Evolutionary conservation across 37 sponge, comb jelly and placozoan species (phyloP).

Genomic region (Corticium candelabrum): DNA sequence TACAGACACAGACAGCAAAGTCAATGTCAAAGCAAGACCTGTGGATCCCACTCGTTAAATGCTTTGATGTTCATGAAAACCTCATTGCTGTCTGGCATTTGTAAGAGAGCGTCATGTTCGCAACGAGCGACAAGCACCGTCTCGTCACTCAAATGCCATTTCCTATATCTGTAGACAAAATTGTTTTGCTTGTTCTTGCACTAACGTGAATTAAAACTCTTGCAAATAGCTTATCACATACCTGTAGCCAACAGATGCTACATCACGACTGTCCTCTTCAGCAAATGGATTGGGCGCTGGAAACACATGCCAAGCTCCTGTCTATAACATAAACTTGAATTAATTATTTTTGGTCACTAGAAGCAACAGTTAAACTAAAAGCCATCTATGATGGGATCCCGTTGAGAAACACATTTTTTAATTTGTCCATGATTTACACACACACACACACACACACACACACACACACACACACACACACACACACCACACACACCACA

Average conservation of each 20-base stretch:
- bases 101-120: constrained; percentile 73
- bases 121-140: constrained; percentile 62
- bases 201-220: not conserved
- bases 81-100: constrained; percentile 7
- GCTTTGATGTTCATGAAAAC: constrained; percentile 72
- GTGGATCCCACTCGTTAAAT: constrained; percentile 80
- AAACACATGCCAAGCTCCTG: not conserved
- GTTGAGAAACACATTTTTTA: too few species aligned
- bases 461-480: too few species aligned
- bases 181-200: not conserved
- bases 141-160: constrained; percentile 53
- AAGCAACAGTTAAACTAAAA: too few species aligned
- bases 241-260: constrained; percentile 76
- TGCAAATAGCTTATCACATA: constrained; percentile 67
- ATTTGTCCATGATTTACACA: too few species aligned
- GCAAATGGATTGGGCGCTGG: constrained; percentile 76
- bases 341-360: too few species aligned
- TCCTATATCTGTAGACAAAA: constrained; percentile 70
- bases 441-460: too few species aligned
- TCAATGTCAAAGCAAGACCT: constrained; percentile 38
- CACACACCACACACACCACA: too few species aligned
- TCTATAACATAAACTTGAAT: not conserved
- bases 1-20: too few species aligned
- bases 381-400: too few species aligned
- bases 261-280: constrained; percentile 47